Evolutionary conservation across 1,140 invertebrate genomes (phyloP), one percentile per base, ranked within the genome.

Genomic region (Micrasema minimum): DNA sequence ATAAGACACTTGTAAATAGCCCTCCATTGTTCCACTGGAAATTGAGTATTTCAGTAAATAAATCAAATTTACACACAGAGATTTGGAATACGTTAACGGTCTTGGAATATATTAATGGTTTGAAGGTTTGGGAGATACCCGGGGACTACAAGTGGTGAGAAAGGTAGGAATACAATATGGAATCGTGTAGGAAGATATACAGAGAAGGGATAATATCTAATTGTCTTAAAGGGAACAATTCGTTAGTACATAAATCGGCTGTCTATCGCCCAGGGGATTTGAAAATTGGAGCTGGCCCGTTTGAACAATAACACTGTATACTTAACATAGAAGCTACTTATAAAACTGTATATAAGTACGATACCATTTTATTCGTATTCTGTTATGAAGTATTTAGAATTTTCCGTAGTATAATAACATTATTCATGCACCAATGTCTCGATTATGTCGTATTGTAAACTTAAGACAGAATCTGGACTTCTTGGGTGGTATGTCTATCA

Each of bases 141-240:
- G 26, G 26, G 26, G 26, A 31, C 26, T 37, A 55, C 22, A 16
- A 26, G 11, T 55, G 14, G 16, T 16, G 16, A 46, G 26, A 37
- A 23, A 35, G 26, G n/a, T 23, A 26, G 43, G 26, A 2, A 31
- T 31, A 31, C 26, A 31, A 31, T 31, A 7, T 31, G 26, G 26
- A 31, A 31, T 31, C 6, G 26, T 10, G 51, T 31, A 55, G 3
- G 23, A n/a, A 26, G 43, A 31, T 55, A 31, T 38, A 12, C 37
- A 37, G 0, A 11, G 50, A 41, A 43, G 22, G 48, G 51, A 41
- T 61, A 43, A 50, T 53, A 62, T 72, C 71, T 69, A 69, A 72
- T 72, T 72, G 71, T 66, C 53, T 53, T 68, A 43, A 61, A 53
- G 53, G 53, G 57, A 53, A 12, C 69, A 62, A 64, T 70, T 22